Evolutionary conservation across 2,797 vertebrate species (phyloP).

Genomic region (Graptemys geographica): DNA sequence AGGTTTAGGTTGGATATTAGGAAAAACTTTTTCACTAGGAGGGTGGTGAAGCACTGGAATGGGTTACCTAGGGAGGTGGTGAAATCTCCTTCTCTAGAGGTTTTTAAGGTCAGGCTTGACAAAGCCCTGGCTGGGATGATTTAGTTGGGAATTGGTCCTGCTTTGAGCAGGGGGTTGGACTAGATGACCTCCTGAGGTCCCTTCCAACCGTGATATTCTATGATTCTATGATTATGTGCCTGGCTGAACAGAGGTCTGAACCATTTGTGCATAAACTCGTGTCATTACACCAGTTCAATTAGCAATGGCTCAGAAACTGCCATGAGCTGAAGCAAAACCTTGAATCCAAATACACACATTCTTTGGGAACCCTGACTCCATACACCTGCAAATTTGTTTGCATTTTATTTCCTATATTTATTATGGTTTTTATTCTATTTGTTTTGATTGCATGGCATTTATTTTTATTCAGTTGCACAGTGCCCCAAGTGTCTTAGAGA

Average conservation of each 20-base stretch:
- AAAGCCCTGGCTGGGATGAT: no score
- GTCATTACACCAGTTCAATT: slow-evolving; percentile 41
- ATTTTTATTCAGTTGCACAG: slow-evolving; percentile 26
- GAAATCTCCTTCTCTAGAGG: no score
- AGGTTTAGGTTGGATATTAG: no score
- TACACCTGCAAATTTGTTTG: slow-evolving; percentile 53
- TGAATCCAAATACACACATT: slow-evolving; percentile 29
- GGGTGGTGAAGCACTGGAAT: no score
- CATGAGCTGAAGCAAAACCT: background rate
- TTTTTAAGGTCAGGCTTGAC: no score
- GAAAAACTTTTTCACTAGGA: no score
- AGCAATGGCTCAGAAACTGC: background rate
- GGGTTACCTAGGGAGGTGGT: no score
- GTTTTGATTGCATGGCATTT: slow-evolving; percentile 47
- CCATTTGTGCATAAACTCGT: background rate
- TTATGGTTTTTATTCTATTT: slow-evolving; percentile 30
- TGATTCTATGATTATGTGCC: background rate
- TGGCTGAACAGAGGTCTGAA: background rate
- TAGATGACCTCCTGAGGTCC: no score
- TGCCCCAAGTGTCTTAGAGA: slow-evolving; percentile 1
- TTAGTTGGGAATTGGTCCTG: no score
- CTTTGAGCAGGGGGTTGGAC: no score
- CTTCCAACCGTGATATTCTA: no score
- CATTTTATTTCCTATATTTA: slow-evolving; percentile 35
- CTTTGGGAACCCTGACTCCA: background rate